A percentile compares a stretch with the other conserved stretches of the same genome.
Conservation (phyloP, 2,113 vertebrate genomes). For the Lichenostomus cassidix region DNA sequence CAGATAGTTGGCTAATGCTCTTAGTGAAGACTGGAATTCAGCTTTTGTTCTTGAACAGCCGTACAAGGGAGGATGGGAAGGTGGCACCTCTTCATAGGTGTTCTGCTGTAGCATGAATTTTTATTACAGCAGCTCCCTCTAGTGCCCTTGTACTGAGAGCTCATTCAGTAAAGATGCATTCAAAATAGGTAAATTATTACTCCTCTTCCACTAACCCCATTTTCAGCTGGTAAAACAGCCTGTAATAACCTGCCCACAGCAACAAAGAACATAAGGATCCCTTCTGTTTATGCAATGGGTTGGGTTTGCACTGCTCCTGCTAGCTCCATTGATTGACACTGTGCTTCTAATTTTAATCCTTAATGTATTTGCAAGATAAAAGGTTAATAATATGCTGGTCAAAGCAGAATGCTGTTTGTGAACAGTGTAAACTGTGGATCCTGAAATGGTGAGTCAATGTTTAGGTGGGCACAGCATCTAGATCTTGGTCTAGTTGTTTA, state of each 20-base stretch:
- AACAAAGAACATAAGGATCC: fast-evolving
- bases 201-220: fast-evolving
- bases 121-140: slow-evolving; percentile 60
- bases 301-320: fast-evolving
- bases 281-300: not conserved
- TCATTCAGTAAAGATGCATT: not conserved
- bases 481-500: not conserved
- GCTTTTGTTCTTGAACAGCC: not conserved
- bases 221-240: not conserved
- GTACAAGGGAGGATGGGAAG: fast-evolving
- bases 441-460: not conserved
- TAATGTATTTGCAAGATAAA: not conserved
- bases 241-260: not conserved
- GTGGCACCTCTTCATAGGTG: fast-evolving
- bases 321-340: not conserved
- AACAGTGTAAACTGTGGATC: not conserved
- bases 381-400: not conserved
- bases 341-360: not conserved
- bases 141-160: not conserved
- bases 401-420: not conserved
- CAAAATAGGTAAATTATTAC: not conserved
- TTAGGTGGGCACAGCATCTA: not conserved
- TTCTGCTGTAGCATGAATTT: not conserved
- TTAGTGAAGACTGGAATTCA: not conserved
- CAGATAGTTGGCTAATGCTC: not conserved